Conservation (phyloP, 2,113 vertebrate genomes). For the Origma solitaria region DNA sequence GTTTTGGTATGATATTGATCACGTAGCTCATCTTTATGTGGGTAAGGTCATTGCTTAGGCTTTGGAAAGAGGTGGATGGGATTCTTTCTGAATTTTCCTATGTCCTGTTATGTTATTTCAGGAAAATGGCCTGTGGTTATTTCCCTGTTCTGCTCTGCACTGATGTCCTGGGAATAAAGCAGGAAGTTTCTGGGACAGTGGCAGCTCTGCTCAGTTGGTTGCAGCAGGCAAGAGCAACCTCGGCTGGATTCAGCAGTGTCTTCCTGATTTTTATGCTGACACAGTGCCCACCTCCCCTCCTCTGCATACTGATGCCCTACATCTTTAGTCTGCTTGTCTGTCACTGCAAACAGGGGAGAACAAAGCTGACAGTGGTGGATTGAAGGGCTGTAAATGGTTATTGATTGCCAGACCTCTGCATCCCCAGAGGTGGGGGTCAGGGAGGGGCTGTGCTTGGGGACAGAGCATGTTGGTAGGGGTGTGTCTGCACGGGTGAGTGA, state of each 20-base stretch:
- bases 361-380: constrained; percentile 50
- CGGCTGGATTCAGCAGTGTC: background rate
- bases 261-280: constrained; percentile 34
- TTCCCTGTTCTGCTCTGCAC: background rate
- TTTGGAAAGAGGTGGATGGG: background rate
- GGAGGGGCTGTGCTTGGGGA: background rate
- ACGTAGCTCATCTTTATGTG: background rate
- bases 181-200: background rate
- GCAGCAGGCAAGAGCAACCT: background rate
- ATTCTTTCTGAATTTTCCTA: background rate
- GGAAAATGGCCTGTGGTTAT: background rate
- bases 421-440: background rate
- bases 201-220: background rate
- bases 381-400: constrained; percentile 62
- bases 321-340: constrained; percentile 33
- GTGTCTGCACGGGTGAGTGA: background rate
- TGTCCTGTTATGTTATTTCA: background rate
- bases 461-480: background rate
- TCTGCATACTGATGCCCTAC: constrained; percentile 40
- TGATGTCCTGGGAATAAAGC: background rate
- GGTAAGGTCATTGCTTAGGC: background rate
- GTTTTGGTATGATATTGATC: background rate
- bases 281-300: background rate
- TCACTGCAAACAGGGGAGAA: constrained; percentile 25
- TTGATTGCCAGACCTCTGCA: constrained; percentile 37